Evolutionary conservation across 2,888 invertebrate genomes (phyloP), one percentile per base, ranked within the genome.

Genomic region (Drosophila eohydei): DNA sequence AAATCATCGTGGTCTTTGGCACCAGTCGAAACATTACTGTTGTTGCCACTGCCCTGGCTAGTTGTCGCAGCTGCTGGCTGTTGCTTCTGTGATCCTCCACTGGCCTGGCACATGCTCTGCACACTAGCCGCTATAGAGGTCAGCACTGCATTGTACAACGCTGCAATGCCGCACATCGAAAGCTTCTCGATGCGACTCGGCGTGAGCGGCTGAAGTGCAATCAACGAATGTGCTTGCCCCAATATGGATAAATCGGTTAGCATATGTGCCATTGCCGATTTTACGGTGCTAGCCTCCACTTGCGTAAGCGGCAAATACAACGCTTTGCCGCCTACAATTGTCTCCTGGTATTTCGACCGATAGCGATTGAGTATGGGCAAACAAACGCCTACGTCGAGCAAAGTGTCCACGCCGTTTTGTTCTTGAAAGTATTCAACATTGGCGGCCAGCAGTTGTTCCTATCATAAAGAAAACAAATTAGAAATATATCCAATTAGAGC

Each of bases 131-230:
- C 94, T 6, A 95, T 94, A 1, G 95, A 96, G 91, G 96, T 95
- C 0, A 96, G 94, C 21, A 96, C 95, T 3, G 96, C 96, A 84
- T 96, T 96, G 80, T 98, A 96, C 5, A 98, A 93, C 82, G 97
- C 97, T 7, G 97, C 96, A 93, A 97, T 96, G 60, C 97, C 96
- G 71, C 98, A 94, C 70, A 96, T 95, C 52, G 97, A 96, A 46
- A 98, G 94, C 90, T 97, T 96, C 67, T 96, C 95, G 54, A 98
- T 95, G 84, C 97, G 96, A n/a, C 95, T 95, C 4, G 96, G 95
- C 11, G 97, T 97, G 81, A 98, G 94, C 0, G 98, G 98, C 92
- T 98, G 98, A 61, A 98, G 93, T 68, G 98, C 95, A 0, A 98
- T 98, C 83, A 98, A 93, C 21, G 97, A 96, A 80, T 98, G 94